Evolutionary conservation across 1,140 invertebrate species (phyloP).

Genomic region (Epicauta chinensis): DNA sequence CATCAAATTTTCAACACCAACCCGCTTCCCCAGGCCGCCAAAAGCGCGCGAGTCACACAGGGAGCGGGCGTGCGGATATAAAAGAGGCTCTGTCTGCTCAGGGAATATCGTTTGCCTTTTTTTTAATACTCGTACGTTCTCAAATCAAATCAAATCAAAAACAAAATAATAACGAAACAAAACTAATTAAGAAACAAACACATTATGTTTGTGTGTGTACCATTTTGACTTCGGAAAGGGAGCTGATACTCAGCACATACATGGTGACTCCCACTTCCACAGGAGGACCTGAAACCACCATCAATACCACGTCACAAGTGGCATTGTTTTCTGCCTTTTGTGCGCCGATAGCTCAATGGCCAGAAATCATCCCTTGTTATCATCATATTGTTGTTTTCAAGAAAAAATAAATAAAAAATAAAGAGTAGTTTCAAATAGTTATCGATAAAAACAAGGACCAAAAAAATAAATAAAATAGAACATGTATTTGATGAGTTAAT

Average conservation of each 20-base stretch:
- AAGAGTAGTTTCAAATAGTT: no score
- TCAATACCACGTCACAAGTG: slow-evolving; percentile 29
- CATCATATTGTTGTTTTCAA: no score
- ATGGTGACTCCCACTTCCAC: slow-evolving; percentile 96
- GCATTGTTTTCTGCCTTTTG: slow-evolving; percentile 11
- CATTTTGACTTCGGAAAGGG: slow-evolving; percentile 99
- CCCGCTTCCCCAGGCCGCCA: slow-evolving; percentile 36
- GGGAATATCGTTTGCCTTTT: slow-evolving; percentile 1
- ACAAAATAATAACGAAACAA: no score
- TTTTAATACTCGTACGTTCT: neutral
- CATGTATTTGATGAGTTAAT: no score
- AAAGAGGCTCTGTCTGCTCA: slow-evolving; percentile 13
- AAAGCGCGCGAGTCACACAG: slow-evolving; percentile 27
- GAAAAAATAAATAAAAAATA: no score
- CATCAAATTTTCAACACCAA: slow-evolving; percentile 16
- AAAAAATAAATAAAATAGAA: no score
- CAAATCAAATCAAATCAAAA: no score
- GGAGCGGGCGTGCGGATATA: slow-evolving; percentile 23
- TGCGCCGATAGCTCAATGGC: neutral
- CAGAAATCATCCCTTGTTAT: neutral
- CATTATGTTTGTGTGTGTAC: slow-evolving; percentile 53
- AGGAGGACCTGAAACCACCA: slow-evolving; percentile 77
- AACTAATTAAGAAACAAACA: no score
- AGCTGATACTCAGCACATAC: slow-evolving; percentile 98
- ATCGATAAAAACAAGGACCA: no score